phyloP scores from a whole-genome alignment of 2,888 invertebrate genomes.

The Pycnomerus fuliginosus region DNA sequence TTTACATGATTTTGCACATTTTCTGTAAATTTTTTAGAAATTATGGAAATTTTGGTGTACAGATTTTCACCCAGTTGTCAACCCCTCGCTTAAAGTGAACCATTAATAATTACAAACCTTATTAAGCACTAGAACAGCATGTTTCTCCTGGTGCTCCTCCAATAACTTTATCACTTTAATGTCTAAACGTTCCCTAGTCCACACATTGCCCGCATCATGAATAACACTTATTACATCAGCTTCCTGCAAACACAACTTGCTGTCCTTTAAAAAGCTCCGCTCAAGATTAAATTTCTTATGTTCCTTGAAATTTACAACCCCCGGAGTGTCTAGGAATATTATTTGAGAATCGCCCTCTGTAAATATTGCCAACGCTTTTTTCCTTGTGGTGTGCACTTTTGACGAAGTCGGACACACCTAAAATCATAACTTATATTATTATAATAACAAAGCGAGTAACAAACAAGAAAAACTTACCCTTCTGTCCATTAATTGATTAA shows the following conservation, averaged over 20 bases:
- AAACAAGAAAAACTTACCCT: conserved; percentile 57
- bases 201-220: conserved; percentile 77
- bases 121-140: conserved; percentile 82
- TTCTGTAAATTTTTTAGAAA: too few species aligned
- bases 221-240: conserved; percentile 84
- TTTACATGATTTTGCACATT: too few species aligned
- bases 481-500: conserved; percentile 80
- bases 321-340: conserved; percentile 92
- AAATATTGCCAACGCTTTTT: conserved; percentile 70
- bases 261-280: conserved; percentile 61
- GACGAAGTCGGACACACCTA: conserved; percentile 88
- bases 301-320: conserved; percentile 72
- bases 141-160: conserved; percentile 59
- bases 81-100: too few species aligned
- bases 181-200: conserved; percentile 68
- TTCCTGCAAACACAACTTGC: conserved; percentile 61
- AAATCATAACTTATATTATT: conserved; percentile 26
- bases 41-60: too few species aligned
- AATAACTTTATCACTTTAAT: conserved; percentile 69
- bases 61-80: too few species aligned
- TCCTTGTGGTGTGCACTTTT: conserved; percentile 89
- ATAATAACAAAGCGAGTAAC: background rate
- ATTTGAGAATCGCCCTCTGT: conserved; percentile 80
- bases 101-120: too few species aligned
- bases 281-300: conserved; percentile 58